Conservation (phyloP, 2,113 vertebrate species). For the Urocynchramus pylzowi region DNA sequence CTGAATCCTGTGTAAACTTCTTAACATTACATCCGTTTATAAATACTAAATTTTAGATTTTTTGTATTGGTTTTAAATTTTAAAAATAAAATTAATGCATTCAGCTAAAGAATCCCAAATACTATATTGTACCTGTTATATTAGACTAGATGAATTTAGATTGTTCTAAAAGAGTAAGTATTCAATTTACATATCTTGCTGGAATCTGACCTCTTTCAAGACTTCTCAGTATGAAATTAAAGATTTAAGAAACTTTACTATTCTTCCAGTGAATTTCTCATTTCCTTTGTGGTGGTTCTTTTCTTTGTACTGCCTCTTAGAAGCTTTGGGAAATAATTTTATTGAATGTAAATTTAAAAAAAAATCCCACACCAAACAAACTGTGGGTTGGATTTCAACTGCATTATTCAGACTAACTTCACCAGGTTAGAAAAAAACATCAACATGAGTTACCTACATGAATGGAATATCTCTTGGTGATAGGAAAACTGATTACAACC, state of each 20-base stretch:
- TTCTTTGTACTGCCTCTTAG: neutral
- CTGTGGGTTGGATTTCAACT: neutral
- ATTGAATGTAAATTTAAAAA: neutral
- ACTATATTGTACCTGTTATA: neutral
- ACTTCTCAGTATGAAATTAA: neutral
- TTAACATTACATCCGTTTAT: neutral
- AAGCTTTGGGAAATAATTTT: neutral
- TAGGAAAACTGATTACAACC: neutral
- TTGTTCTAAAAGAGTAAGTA: neutral
- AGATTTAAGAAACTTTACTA: neutral
- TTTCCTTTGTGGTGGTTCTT: neutral
- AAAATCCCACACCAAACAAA: accelerated
- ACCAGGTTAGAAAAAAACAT: neutral
- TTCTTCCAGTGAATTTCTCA: neutral
- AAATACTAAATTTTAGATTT: neutral
- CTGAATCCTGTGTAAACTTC: neutral
- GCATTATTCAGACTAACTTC: neutral
- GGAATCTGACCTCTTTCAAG: neutral
- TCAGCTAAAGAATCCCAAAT: neutral
- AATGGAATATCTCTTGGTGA: neutral
- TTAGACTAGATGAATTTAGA: neutral
- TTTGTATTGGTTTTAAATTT: neutral
- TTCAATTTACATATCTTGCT: neutral
- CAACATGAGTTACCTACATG: neutral
- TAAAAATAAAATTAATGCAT: neutral